Base-by-base conservation (phyloP, 2,888 invertebrate genomes). In the Blomia tropicalis region DNA sequence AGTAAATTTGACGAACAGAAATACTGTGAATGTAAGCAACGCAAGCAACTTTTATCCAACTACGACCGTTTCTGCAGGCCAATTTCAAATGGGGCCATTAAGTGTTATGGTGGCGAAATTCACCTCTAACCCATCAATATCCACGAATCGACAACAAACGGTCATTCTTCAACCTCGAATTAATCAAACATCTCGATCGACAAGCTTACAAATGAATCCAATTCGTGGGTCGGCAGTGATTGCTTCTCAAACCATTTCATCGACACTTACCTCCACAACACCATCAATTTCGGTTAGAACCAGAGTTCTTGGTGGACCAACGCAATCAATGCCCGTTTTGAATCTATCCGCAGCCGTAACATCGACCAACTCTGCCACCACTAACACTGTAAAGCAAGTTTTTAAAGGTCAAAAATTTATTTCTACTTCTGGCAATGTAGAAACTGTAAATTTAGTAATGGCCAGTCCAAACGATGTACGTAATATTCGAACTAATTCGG, bases 81-180 rank as follows among this genome's bases (percentile, higher is more conserved):
- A 47, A 47, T 47, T 47, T 47, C 47, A 47, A 47, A 47, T 47
- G 47, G 51, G 53, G 1, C 23, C 58, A 4, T 25, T 63, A 17
- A 43, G 58, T 32, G 47, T 63, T 36, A 63, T 63, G 63, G 63
- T 63, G 30, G 54, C 63, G 22, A 22, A 54, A 25, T 4, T 19
- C 17, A 29, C 36, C 17, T 36, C 36, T 11, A 36, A 43, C 31
- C 32, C 29, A 29, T 41, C 29, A 4, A 29, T 36, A 11, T 36
- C 36, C 36, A 11, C 36, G 17, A 36, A 36, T 4, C 58, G 63
- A 25, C 63, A 58, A 36, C 63, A 58, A 30, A 63, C 63, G 5
- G 63, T 63, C 54, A 63, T 63, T 23, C 31, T 63, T 41, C 63
- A 63, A 22, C 63, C 63, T 4, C 44, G 63, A 31, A 59, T 63